Base-by-base conservation (phyloP, 2,888 invertebrate genomes). In the Carabus problematicus region DNA sequence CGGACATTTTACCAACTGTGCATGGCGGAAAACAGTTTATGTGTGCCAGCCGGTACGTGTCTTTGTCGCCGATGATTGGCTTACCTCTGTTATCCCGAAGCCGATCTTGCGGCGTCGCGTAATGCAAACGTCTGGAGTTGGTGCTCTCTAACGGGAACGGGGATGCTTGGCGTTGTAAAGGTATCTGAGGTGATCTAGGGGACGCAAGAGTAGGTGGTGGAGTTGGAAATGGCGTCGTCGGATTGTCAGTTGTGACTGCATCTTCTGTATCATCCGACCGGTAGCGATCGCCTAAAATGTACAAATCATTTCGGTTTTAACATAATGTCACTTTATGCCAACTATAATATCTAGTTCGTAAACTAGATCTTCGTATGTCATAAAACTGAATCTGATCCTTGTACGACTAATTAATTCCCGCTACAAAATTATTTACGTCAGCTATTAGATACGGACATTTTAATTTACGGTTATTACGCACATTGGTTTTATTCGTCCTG, bases 241-340 rank as follows among this genome's bases (percentile, higher is more conserved):
- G 84, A 78, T 85, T 85, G 78, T 85, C 85, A 58, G 85, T 85
- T 64, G 83, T 85, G 61, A 82, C 83, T 14, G 85, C 84, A 75
- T 86, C 87, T 75, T 87, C 87, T 43, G 90, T 90, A 70, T 91
- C 91, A 75, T 91, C 91, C 1, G 91, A 91, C 63, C 91, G 88
- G 76, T 92, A 92, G 70, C 91, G 87, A 74, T 91, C 90, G 81
- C 86, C 89, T 89, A 81, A 6, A 82, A 80, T 73, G 71, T 74
- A 29, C 29, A 29, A 29, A 29, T 29, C 3, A 29, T 29, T 6
- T 29, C 29, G 29, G 29, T 29, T 29, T 29, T 6, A 29, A 6
- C 29, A 29, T 29, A 29, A 29, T 29, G n/a, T 29, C 52, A 63
- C 39, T 63, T 63, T 63, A 63, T 63, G 41, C 18, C 45, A n/a